phyloP scores from a whole-genome alignment of 2,113 vertebrate species.

The Boulengeromyrus knoepffleri region DNA sequence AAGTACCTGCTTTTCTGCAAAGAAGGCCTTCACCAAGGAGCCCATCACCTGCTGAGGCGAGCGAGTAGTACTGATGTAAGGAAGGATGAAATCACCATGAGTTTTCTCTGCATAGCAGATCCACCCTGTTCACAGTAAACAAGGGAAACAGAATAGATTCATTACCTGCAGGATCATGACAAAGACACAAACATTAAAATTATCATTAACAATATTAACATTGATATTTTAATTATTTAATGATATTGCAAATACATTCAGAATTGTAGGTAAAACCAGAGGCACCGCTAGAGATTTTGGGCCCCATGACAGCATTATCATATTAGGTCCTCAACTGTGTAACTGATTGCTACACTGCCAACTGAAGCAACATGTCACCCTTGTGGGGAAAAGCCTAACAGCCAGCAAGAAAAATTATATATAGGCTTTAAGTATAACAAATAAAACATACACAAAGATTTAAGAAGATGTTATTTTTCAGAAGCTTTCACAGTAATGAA shows the following conservation, averaged over 20 bases:
- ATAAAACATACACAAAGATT: neutral
- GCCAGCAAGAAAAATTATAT: neutral
- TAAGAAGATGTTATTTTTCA: neutral
- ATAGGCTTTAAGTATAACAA: neutral
- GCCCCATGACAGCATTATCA: neutral
- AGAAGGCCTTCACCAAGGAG: slow-evolving; percentile 78
- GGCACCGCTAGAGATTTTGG: neutral
- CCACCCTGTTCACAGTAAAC: slow-evolving; percentile 69
- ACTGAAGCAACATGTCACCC: neutral
- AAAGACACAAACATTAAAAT: neutral
- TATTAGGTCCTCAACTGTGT: neutral
- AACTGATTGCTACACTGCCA: neutral
- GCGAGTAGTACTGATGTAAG: slow-evolving; percentile 80
- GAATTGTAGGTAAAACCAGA: neutral
- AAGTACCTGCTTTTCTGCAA: slow-evolving; percentile 74
- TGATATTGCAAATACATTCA: neutral
- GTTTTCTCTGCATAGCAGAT: slow-evolving; percentile 97
- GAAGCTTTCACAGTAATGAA: neutral
- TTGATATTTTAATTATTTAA: neutral
- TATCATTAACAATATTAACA: neutral
- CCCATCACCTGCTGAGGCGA: slow-evolving; percentile 97
- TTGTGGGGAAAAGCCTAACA: neutral
- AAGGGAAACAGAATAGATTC: neutral
- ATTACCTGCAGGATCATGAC: neutral
- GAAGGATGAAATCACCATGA: slow-evolving; percentile 79